A percentile compares a stretch with the other conserved stretches of the same genome.
Conservation (phyloP, 2,888 invertebrate genomes). For the Callimorpha dominula region DNA sequence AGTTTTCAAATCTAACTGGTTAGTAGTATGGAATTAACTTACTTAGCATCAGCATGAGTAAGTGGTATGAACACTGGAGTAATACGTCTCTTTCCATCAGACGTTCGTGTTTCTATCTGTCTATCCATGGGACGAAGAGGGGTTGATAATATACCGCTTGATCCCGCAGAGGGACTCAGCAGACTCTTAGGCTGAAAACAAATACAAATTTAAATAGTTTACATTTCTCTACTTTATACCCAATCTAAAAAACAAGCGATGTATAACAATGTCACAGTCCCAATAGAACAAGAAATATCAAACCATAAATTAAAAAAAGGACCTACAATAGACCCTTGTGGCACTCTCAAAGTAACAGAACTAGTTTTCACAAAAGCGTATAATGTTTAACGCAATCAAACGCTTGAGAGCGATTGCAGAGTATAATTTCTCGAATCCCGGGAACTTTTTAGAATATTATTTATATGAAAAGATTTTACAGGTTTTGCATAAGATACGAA, state of each 20-base stretch:
- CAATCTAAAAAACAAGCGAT: no score
- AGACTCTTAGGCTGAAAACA: slow-evolving; percentile 55
- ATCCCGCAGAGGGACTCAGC: slow-evolving; percentile 57
- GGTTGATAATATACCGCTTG: slow-evolving; percentile 46
- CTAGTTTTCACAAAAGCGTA: neutral
- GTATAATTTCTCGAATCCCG: neutral
- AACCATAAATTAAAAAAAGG: neutral
- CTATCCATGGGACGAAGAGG: slow-evolving; percentile 92
- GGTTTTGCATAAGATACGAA: no score
- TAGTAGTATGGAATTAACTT: slow-evolving; percentile 46
- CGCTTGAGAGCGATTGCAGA: neutral
- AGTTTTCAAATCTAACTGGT: neutral
- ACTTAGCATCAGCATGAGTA: slow-evolving; percentile 88
- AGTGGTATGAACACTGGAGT: slow-evolving; percentile 97
- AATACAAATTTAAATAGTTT: neutral
- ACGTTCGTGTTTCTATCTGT: slow-evolving; percentile 97
- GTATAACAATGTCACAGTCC: no score
- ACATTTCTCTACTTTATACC: no score
- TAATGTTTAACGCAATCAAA: neutral
- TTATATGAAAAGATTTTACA: no score
- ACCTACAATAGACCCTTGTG: neutral
- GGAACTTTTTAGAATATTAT: neutral
- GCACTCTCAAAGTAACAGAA: neutral
- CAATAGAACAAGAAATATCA: no score
- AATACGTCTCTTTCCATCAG: slow-evolving; percentile 97